Conservation (phyloP, 2,797 vertebrate genomes). For the Nasua narica region DNA sequence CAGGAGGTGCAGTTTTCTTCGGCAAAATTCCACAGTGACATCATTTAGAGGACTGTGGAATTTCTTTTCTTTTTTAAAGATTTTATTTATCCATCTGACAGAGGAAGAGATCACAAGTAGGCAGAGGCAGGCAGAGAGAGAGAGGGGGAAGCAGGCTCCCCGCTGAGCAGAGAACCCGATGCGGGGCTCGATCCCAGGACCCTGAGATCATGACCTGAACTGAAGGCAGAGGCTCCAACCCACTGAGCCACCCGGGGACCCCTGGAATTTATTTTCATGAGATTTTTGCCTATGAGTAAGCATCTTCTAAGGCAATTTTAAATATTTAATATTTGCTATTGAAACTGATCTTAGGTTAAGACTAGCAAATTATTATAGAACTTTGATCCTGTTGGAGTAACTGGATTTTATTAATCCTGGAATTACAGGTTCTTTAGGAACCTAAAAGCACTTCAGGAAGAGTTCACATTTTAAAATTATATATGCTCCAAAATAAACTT, state of each 20-base stretch:
- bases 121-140: too few species aligned
- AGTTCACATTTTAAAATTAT: neutral
- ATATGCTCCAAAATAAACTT: neutral
- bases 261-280: neutral
- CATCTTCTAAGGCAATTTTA: neutral
- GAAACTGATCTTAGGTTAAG: neutral
- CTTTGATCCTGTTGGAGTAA: neutral
- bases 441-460: neutral
- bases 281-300: neutral
- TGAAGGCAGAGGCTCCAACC: too few species aligned
- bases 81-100: too few species aligned
- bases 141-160: too few species aligned
- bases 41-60: neutral
- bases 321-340: slow-evolving; percentile 24
- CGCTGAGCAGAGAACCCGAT: too few species aligned
- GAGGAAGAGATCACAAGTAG: too few species aligned
- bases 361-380: neutral
- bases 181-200: too few species aligned
- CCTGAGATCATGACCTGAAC: too few species aligned
- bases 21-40: neutral
- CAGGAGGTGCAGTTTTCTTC: neutral
- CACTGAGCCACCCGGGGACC: too few species aligned
- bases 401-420: neutral
- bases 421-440: neutral
- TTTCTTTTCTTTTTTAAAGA: too few species aligned